These are phyloP conservation scores for Tenthredo distinguenda DNA, from an alignment of 2,888 invertebrate species.

Conservation along the genomic window DNA sequence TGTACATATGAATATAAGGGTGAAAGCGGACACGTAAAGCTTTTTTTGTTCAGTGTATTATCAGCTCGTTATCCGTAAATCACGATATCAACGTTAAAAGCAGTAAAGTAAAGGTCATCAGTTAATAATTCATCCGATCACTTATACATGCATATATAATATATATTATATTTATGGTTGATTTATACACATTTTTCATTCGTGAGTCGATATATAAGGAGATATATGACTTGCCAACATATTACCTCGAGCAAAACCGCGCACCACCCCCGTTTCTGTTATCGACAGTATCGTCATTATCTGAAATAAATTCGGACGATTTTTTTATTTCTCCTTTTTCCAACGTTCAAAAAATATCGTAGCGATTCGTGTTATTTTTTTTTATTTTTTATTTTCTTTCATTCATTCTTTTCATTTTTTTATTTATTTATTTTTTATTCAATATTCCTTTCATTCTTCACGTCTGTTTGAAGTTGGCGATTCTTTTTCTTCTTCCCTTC, in stretches of 20 bases:
- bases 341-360: not conserved
- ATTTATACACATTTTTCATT: not conserved
- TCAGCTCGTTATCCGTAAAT: not conserved
- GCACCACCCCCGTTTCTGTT: not conserved
- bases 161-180: not conserved
- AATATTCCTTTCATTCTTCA: not conserved
- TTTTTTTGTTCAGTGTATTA: not conserved
- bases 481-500: not conserved
- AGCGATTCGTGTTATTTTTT: not conserved
- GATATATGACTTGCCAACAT: not conserved
- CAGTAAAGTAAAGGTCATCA: slow-evolving; percentile 4
- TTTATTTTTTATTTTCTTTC: not conserved
- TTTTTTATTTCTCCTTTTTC: not conserved
- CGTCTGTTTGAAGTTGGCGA: not conserved
- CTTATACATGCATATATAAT: not conserved
- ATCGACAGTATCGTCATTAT: slow-evolving; percentile 34
- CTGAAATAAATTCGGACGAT: not conserved
- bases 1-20: not conserved
- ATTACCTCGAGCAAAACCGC: not conserved
- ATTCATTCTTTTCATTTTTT: not conserved
- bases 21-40: not conserved
- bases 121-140: slow-evolving; percentile 5
- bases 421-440: not conserved
- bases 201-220: not conserved
- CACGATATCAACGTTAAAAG: not conserved